A percentile compares a stretch with the other conserved stretches of the same genome.
Evolutionary conservation across 1,140 invertebrate genomes (phyloP).

Genomic region (Leptinotarsa texana): DNA sequence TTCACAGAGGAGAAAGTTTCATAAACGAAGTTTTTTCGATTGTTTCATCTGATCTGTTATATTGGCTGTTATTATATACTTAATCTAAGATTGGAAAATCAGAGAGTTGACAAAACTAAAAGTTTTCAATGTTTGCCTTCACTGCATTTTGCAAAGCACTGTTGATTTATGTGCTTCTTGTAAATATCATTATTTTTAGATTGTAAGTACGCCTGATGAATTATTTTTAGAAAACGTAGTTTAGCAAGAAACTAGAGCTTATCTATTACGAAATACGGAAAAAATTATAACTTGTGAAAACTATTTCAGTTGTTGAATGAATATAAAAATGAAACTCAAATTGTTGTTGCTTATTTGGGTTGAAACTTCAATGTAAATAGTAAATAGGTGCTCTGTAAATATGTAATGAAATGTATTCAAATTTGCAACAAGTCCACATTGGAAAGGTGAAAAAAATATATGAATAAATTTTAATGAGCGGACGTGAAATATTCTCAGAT

Average conservation of each 20-base stretch:
- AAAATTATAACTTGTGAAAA: constrained; percentile 12
- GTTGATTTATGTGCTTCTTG: constrained; percentile 43
- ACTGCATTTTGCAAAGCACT: constrained; percentile 51
- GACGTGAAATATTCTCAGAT: too few relatives aligned
- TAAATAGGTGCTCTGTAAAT: constrained; percentile 10
- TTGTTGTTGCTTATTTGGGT: constrained; percentile 1
- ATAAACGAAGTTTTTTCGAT: background rate
- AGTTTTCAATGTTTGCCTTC: constrained; percentile 49
- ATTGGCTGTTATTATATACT: constrained; percentile 19
- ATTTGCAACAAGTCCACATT: background rate
- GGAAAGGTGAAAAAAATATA: background rate
- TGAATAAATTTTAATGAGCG: background rate
- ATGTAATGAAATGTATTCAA: background rate
- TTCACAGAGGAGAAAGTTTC: too few relatives aligned
- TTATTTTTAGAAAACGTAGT: constrained; percentile 20
- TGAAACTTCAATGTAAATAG: background rate
- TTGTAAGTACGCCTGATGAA: constrained; percentile 25
- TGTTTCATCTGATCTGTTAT: constrained; percentile 2
- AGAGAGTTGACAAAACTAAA: constrained; percentile 20
- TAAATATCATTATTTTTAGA: constrained; percentile 41
- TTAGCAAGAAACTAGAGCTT: constrained; percentile 16
- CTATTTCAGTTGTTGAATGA: constrained; percentile 19
- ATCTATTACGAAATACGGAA: constrained; percentile 22
- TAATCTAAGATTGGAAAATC: constrained; percentile 10
- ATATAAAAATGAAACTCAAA: background rate